A percentile compares a stretch with the other conserved stretches of the same genome.
Evolutionary conservation across 2,113 vertebrate genomes (phyloP).

Genomic region (Channa argus): DNA sequence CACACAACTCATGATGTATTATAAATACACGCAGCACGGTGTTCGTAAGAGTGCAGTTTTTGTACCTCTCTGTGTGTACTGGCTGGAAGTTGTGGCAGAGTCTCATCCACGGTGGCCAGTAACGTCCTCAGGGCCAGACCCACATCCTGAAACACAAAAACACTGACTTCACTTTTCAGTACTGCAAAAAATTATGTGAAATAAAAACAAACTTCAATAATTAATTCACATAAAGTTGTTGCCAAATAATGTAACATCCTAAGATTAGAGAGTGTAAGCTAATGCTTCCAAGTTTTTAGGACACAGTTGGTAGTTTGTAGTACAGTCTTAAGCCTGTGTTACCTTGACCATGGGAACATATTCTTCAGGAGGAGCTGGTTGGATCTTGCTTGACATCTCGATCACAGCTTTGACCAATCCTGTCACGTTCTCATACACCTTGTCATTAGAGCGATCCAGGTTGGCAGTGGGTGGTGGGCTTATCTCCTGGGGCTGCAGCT

Average conservation of each 20-base stretch:
- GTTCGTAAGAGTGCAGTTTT: slow-evolving; percentile 1
- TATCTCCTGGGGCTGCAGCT: slow-evolving; percentile 98
- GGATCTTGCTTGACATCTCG: slow-evolving; percentile 99
- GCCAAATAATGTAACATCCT: too few relatives aligned
- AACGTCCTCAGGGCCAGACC: slow-evolving; percentile 95
- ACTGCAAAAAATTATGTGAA: too few relatives aligned
- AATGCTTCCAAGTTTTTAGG: too few relatives aligned
- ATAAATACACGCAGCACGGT: background rate
- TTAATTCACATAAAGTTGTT: too few relatives aligned
- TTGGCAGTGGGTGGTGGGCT: slow-evolving; percentile 97
- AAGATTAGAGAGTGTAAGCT: too few relatives aligned
- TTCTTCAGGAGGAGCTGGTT: slow-evolving; percentile 95
- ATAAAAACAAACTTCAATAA: too few relatives aligned
- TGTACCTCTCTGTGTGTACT: slow-evolving; percentile 97
- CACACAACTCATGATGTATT: background rate
- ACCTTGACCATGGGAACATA: slow-evolving; percentile 99
- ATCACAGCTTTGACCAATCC: slow-evolving; percentile 98
- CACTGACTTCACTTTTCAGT: too few relatives aligned
- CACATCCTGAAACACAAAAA: slow-evolving; percentile 87
- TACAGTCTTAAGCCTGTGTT: background rate
- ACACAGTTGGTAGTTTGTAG: too few relatives aligned
- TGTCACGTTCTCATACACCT: slow-evolving; percentile 97
- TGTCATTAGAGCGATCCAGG: slow-evolving; percentile 97
- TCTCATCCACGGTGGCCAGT: slow-evolving; percentile 96
- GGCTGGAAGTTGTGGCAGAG: slow-evolving; percentile 91